Evolutionary conservation across 2,888 invertebrate species (phyloP).

Genomic region (Selenia dentaria): DNA sequence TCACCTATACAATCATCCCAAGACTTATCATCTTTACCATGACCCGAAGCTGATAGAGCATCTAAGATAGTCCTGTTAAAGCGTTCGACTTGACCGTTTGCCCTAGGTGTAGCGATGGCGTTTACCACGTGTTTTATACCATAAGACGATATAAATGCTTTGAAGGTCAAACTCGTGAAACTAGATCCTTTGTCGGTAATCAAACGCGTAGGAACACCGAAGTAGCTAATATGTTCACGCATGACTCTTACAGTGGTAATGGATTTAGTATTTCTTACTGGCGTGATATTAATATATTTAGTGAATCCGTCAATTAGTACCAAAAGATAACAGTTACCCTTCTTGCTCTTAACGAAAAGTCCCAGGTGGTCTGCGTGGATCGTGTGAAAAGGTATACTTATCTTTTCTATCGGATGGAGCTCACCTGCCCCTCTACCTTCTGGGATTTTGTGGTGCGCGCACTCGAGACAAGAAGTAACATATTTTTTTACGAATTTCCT

Average conservation of each 20-base stretch:
- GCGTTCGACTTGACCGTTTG: no score
- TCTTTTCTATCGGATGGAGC: slow-evolving; percentile 32
- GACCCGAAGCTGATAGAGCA: slow-evolving; percentile 1
- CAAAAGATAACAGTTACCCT: no score
- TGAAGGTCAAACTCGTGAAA: slow-evolving; percentile 17
- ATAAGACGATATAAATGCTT: neutral
- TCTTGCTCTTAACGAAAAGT: no score
- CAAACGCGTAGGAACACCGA: slow-evolving; percentile 9
- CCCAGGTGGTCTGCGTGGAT: no score
- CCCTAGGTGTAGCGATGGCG: slow-evolving; percentile 17
- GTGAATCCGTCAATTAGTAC: slow-evolving; percentile 19
- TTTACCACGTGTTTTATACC: slow-evolving; percentile 22
- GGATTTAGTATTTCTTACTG: neutral
- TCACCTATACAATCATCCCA: no score
- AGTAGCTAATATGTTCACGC: slow-evolving; percentile 8
- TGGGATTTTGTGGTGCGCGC: slow-evolving; percentile 9
- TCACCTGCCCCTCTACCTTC: slow-evolving; percentile 29
- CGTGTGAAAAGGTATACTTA: slow-evolving; percentile 33
- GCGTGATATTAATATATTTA: slow-evolving; percentile 10
- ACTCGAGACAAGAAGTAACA: neutral
- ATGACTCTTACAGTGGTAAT: neutral
- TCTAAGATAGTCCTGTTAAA: slow-evolving; percentile 6
- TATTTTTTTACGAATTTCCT: neutral
- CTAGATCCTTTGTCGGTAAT: slow-evolving; percentile 14
- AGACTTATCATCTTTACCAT: no score